These are phyloP conservation scores for Ischnus inquisitorius DNA, from an alignment of 2,888 invertebrate species.

Conservation along the genomic window DNA sequence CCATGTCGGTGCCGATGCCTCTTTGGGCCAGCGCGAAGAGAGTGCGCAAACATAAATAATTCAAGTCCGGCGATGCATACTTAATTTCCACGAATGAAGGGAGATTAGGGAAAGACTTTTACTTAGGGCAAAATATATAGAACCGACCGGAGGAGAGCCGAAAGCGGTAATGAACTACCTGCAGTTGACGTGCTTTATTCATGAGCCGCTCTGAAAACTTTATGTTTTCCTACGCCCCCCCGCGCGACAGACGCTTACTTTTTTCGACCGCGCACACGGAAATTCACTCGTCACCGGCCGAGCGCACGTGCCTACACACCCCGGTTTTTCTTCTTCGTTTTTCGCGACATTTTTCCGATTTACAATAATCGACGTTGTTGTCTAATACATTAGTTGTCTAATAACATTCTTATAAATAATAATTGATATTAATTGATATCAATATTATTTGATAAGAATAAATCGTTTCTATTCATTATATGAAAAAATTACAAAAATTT, in stretches of 20 bases:
- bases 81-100: slow-evolving; percentile 68
- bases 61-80: slow-evolving; percentile 71
- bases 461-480: too few relatives aligned
- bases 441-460: too few relatives aligned
- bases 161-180: slow-evolving; percentile 62
- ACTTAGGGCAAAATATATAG: slow-evolving; percentile 61
- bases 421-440: too few relatives aligned
- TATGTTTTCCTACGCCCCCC: slow-evolving; percentile 46
- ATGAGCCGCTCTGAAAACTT: slow-evolving; percentile 58
- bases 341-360: too few relatives aligned
- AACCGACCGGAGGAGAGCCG: neutral
- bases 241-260: slow-evolving; percentile 21
- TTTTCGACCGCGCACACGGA: slow-evolving; percentile 18
- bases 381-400: too few relatives aligned
- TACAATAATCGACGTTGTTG: too few relatives aligned
- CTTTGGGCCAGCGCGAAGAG: slow-evolving; percentile 5
- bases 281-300: slow-evolving; percentile 1
- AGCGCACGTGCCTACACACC: slow-evolving; percentile 7
- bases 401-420: too few relatives aligned
- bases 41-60: slow-evolving; percentile 70
- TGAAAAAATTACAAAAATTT: too few relatives aligned
- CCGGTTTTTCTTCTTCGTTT: neutral
- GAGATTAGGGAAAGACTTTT: slow-evolving; percentile 69
- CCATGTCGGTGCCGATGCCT: slow-evolving; percentile 5
- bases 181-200: slow-evolving; percentile 54